Percentiles rank a stretch among this genome's conserved stretches.
Evolutionary conservation across 2,888 invertebrate genomes (phyloP).

Genomic region (Scrobipalpa costella): DNA sequence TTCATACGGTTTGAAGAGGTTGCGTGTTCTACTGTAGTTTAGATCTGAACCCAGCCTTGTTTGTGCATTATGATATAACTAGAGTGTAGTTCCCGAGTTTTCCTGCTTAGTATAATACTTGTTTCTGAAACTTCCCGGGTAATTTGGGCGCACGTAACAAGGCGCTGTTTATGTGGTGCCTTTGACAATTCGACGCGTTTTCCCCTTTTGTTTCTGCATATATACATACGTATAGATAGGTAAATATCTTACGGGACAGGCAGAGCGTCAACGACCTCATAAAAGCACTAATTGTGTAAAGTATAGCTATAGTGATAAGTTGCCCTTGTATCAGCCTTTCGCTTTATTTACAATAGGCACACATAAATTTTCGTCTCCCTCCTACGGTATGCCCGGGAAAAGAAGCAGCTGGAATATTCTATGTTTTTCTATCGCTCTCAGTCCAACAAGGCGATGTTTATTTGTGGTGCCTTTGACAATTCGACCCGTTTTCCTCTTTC

Average conservation of each 20-base stretch:
- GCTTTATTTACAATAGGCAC: too few species aligned
- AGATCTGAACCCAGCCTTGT: neutral
- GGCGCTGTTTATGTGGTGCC: conserved; percentile 24
- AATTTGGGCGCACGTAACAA: conserved; percentile 31
- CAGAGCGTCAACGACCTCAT: too few species aligned
- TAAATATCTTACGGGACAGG: too few species aligned
- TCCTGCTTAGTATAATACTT: conserved; percentile 32
- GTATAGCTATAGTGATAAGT: too few species aligned
- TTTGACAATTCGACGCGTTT: conserved; percentile 36
- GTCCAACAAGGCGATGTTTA: conserved; percentile 8
- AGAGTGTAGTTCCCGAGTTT: conserved; percentile 24
- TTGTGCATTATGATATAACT: conserved; percentile 22
- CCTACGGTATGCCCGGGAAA: too few species aligned
- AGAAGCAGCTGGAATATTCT: neutral
- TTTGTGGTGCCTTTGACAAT: conserved; percentile 35
- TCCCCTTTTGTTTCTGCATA: neutral
- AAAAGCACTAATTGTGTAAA: too few species aligned
- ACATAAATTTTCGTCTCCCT: too few species aligned
- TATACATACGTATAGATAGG: too few species aligned
- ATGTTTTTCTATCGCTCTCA: too few species aligned
- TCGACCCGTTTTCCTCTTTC: conserved; percentile 16
- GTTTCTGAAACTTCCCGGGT: conserved; percentile 32
- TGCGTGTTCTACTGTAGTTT: too few species aligned
- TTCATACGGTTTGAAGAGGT: too few species aligned
- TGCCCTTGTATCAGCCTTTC: too few species aligned